A percentile compares a stretch with the other conserved stretches of the same genome.
These are phyloP conservation scores for Morelia viridis DNA, from an alignment of 2,797 vertebrate species.

Conservation along the genomic window DNA sequence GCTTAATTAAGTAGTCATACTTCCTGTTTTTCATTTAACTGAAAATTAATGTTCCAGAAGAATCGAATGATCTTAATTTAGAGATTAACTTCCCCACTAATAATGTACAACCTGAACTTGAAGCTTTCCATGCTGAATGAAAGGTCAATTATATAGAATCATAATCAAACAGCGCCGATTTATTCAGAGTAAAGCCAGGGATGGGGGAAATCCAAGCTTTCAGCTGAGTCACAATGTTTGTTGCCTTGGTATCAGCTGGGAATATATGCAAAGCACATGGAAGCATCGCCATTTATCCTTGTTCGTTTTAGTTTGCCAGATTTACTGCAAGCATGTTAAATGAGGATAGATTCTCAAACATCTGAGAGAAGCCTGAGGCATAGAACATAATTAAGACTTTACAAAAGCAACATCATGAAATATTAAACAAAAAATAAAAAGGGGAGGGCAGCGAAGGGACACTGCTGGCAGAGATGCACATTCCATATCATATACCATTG, in stretches of 20 bases:
- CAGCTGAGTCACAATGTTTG: conserved; percentile 16
- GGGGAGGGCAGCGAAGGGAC: neutral
- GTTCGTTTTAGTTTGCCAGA: conserved; percentile 45
- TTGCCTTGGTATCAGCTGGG: conserved; percentile 23
- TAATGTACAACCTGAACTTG: conserved; percentile 37
- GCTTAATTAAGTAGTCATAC: conserved; percentile 30
- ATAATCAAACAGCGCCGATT: conserved; percentile 28
- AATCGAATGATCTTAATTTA: conserved; percentile 44
- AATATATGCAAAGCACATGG: neutral
- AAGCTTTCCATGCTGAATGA: neutral
- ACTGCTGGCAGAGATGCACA: neutral
- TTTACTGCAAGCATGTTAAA: conserved; percentile 35
- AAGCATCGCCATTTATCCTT: conserved; percentile 25
- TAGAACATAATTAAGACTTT: conserved; percentile 24
- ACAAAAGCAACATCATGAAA: conserved; percentile 35
- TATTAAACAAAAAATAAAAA: conserved; percentile 26
- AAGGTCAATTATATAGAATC: conserved; percentile 18
- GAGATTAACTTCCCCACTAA: conserved; percentile 43
- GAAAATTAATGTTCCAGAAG: conserved; percentile 43
- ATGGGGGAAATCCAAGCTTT: conserved; percentile 26
- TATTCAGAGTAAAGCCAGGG: conserved; percentile 16
- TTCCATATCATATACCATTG: neutral
- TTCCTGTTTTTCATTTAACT: conserved; percentile 35
- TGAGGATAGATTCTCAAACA: conserved; percentile 23
- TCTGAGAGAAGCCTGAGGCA: conserved; percentile 28